Evolutionary conservation across 2,888 invertebrate genomes (phyloP).

Genomic region (Allolobophora icterica): DNA sequence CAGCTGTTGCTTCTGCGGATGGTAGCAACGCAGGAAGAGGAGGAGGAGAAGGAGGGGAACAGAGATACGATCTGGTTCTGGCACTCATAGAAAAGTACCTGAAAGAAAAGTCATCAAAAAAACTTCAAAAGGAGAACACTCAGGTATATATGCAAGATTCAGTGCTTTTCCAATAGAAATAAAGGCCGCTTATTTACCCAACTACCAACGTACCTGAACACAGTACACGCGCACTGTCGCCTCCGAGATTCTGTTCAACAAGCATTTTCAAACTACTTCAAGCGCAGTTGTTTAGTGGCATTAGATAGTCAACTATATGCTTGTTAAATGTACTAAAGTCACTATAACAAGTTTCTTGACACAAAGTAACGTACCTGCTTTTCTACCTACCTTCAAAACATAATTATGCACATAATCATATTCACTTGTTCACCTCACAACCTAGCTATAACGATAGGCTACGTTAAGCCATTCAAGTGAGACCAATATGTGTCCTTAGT

Average conservation of each 20-base stretch:
- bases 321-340: neutral
- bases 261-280: neutral
- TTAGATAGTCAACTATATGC: too few species aligned
- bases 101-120: constrained; percentile 13
- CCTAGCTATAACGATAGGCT: too few species aligned
- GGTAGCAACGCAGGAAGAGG: neutral
- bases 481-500: neutral
- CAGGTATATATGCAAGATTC: neutral
- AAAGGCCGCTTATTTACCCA: neutral
- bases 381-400: neutral
- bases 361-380: too few species aligned
- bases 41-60: neutral
- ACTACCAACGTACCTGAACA: neutral
- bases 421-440: neutral
- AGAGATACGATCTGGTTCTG: constrained; percentile 22
- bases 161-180: neutral
- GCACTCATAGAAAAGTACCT: constrained; percentile 22
- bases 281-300: neutral
- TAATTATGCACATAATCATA: neutral
- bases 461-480: too few species aligned
- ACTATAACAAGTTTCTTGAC: neutral
- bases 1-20: neutral
- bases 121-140: neutral
- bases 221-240: too few species aligned
- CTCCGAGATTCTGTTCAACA: neutral